Evolutionary conservation across 2,113 vertebrate genomes (phyloP).

Genomic region (Toxotes jaculatrix): DNA sequence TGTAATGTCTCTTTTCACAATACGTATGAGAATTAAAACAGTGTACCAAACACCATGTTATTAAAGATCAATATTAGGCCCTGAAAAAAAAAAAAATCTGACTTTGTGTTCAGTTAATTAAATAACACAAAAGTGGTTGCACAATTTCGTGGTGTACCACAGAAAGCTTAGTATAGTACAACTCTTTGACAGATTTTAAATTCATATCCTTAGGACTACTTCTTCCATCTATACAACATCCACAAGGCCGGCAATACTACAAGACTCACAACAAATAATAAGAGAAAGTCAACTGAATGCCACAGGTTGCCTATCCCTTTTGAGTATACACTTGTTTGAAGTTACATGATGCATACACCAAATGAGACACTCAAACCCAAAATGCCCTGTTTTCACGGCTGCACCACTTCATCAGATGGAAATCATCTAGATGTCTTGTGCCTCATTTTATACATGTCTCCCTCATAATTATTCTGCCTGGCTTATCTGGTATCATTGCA

Average conservation of each 20-base stretch:
- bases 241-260: not conserved
- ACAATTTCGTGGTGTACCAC: too few relatives aligned
- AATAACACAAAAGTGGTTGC: too few relatives aligned
- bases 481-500: constrained; percentile 1
- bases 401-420: constrained; percentile 32
- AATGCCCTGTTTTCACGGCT: not conserved
- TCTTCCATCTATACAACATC: not conserved
- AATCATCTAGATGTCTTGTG: constrained; percentile 5
- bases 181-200: not conserved
- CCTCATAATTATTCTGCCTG: constrained; percentile 8
- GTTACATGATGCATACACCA: too few relatives aligned
- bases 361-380: too few relatives aligned
- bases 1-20: too few relatives aligned
- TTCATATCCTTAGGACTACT: not conserved
- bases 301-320: not conserved
- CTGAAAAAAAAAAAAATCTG: too few relatives aligned
- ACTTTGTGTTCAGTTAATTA: too few relatives aligned
- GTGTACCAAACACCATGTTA: too few relatives aligned
- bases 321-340: too few relatives aligned
- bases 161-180: not conserved
- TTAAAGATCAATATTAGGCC: too few relatives aligned
- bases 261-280: not conserved
- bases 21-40: too few relatives aligned
- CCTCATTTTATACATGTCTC: not conserved
- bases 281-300: not conserved